Evolutionary conservation across 2,113 vertebrate genomes (phyloP).

Genomic region (Nothoprocta pentlandii): DNA sequence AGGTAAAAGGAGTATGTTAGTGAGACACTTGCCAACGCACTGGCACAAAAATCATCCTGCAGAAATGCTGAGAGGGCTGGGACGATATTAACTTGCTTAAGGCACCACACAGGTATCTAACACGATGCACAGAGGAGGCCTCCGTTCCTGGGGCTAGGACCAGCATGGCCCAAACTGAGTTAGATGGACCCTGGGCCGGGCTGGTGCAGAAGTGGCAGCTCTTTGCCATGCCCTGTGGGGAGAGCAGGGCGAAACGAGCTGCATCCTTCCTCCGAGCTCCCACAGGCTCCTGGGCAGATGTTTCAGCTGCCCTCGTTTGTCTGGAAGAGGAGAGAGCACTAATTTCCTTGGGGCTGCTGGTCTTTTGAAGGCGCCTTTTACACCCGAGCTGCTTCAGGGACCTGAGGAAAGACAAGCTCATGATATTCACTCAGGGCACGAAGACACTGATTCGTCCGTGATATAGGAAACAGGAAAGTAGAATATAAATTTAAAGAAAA

Average conservation of each 20-base stretch:
- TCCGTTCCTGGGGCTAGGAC: background rate
- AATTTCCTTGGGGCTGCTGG: background rate
- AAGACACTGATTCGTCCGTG: background rate
- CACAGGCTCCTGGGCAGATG: background rate
- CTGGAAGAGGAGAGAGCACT: background rate
- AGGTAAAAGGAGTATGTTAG: background rate
- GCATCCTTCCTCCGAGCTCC: background rate
- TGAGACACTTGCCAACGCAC: background rate
- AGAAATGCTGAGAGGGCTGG: background rate
- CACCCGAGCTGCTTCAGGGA: background rate
- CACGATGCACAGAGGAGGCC: background rate
- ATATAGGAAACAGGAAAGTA: background rate
- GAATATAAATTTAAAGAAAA: background rate
- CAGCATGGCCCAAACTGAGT: background rate
- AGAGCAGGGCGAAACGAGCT: background rate
- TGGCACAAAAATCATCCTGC: background rate
- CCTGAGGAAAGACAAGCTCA: background rate
- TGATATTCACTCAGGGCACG: background rate
- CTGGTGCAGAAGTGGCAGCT: background rate
- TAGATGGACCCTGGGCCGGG: background rate
- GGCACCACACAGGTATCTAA: background rate
- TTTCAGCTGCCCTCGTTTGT: background rate
- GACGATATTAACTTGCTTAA: background rate
- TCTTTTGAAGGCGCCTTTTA: background rate
- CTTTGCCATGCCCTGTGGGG: background rate